Evolutionary conservation across 2,113 vertebrate genomes (phyloP).

Genomic region (Sorex fumeus): DNA sequence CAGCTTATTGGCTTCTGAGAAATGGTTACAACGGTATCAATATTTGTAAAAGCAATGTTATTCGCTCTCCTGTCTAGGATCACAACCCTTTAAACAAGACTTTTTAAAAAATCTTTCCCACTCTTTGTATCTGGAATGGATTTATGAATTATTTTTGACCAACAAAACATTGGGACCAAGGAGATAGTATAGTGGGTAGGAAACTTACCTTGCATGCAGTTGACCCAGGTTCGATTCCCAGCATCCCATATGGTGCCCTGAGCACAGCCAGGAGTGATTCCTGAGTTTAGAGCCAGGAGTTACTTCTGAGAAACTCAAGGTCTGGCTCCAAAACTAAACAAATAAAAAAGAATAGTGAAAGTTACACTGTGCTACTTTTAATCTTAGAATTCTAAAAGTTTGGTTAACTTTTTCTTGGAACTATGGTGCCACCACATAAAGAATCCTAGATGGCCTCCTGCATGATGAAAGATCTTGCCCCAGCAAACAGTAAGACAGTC

Average conservation of each 20-base stretch:
- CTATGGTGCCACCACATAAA: not conserved
- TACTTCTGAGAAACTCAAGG: too few species aligned
- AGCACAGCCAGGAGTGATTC: too few species aligned
- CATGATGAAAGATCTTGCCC: not conserved
- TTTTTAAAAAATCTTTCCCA: not conserved
- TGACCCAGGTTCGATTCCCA: too few species aligned
- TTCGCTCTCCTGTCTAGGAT: not conserved
- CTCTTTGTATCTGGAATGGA: not conserved
- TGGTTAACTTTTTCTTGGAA: not conserved
- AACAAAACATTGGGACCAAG: not conserved
- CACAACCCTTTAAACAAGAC: not conserved
- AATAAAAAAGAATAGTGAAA: not conserved
- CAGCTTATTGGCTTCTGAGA: not conserved
- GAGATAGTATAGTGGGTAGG: too few species aligned
- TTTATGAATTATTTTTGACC: slow-evolving; percentile 36
- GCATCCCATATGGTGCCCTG: too few species aligned
- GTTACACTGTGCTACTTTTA: slow-evolving; percentile 1
- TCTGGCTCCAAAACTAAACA: too few species aligned
- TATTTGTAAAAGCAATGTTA: not conserved
- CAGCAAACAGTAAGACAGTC: not conserved
- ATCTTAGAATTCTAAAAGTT: not conserved
- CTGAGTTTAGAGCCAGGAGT: too few species aligned
- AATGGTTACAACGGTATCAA: not conserved
- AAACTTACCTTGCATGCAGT: too few species aligned
- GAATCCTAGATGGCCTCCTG: not conserved